These are phyloP conservation scores for Malurus cyaneus DNA, from an alignment of 2,113 vertebrate genomes.

Conservation along the genomic window DNA sequence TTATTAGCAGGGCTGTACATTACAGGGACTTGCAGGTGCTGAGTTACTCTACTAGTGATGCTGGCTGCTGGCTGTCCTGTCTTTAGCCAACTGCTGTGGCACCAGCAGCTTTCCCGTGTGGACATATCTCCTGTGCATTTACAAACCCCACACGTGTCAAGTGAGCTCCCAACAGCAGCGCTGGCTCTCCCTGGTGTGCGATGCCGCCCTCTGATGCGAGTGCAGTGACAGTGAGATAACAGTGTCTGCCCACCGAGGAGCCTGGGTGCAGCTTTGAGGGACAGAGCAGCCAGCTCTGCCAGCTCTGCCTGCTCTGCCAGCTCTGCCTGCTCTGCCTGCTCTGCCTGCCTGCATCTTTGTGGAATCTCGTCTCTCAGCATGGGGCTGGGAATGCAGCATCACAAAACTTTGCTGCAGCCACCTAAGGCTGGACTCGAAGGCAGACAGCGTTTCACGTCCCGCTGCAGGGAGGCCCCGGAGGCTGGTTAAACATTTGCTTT, in stretches of 20 bases:
- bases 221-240: neutral
- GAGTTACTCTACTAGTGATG: neutral
- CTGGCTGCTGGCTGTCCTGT: neutral
- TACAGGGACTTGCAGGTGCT: neutral
- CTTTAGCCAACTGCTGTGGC: neutral
- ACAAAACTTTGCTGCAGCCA: neutral
- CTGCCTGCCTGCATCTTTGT: neutral
- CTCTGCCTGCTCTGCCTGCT: neutral
- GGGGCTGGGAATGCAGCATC: neutral
- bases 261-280: neutral
- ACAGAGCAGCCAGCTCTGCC: neutral
- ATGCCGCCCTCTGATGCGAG: fast-evolving
- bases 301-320: neutral
- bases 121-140: neutral
- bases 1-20: neutral
- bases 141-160: neutral
- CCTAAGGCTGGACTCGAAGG: neutral
- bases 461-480: neutral
- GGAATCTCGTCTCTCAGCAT: neutral
- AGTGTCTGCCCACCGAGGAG: fast-evolving
- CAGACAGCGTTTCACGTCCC: fast-evolving
- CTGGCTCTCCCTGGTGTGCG: neutral
- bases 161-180: neutral
- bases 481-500: constrained; percentile 6
- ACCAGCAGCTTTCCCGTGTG: neutral